Percentiles rank a stretch among this genome's conserved stretches.
phyloP scores from a whole-genome alignment of 2,113 vertebrate species.

The Sander lucioperca region DNA sequence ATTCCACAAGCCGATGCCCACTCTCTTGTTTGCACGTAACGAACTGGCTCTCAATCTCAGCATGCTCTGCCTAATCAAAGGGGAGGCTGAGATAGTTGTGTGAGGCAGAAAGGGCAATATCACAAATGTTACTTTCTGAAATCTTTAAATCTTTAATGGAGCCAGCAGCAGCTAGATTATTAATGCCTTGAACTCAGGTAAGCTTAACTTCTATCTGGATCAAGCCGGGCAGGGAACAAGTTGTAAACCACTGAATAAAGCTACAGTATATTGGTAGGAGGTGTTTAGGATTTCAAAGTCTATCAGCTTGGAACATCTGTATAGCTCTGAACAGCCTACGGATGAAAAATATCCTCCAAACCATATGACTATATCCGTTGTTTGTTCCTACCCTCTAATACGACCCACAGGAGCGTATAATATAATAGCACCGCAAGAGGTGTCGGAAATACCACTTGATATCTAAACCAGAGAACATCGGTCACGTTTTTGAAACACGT shows the following conservation, averaged over 20 bases:
- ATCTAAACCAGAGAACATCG: too few species aligned
- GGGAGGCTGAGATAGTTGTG: not conserved
- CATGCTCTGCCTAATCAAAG: conserved; percentile 13
- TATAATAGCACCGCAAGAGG: too few species aligned
- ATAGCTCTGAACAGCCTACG: too few species aligned
- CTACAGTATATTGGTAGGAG: not conserved
- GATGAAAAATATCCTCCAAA: not conserved
- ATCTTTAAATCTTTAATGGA: conserved; percentile 39
- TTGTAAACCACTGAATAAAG: conserved; percentile 9
- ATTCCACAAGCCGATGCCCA: not conserved
- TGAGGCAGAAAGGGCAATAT: not conserved
- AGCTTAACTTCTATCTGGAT: conserved; percentile 26
- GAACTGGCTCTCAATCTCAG: conserved; percentile 8
- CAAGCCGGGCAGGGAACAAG: not conserved
- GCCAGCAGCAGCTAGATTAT: conserved; percentile 17
- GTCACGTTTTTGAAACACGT: too few species aligned
- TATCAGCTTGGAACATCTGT: not conserved
- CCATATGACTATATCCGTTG: too few species aligned
- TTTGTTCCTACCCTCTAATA: too few species aligned
- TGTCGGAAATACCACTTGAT: too few species aligned
- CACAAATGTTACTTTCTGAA: conserved; percentile 22
- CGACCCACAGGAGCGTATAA: too few species aligned
- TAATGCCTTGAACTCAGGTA: conserved; percentile 33
- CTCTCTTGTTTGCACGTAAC: not conserved
- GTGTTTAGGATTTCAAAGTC: not conserved